Evolutionary conservation across 1,140 invertebrate species (phyloP).

Genomic region (Araneus ventricosus): DNA sequence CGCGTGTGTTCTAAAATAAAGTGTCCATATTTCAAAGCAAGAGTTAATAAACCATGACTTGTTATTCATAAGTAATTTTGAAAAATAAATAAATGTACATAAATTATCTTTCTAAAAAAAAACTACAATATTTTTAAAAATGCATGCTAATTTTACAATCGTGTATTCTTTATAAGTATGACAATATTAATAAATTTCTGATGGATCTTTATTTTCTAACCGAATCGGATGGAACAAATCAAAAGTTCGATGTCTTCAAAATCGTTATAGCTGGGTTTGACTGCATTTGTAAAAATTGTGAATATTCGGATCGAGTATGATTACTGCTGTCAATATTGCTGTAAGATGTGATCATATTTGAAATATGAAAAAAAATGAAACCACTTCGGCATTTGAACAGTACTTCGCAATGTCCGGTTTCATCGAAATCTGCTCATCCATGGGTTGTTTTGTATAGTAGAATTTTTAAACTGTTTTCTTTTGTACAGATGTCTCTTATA

Average conservation of each 20-base stretch:
- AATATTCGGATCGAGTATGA: slow-evolving; percentile 6
- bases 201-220: too few relatives aligned
- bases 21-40: too few relatives aligned
- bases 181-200: too few relatives aligned
- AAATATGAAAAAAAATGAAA: not conserved
- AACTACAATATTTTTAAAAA: too few relatives aligned
- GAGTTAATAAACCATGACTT: too few relatives aligned
- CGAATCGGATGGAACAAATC: too few relatives aligned
- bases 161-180: too few relatives aligned
- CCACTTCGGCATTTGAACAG: slow-evolving; percentile 12
- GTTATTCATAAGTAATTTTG: too few relatives aligned
- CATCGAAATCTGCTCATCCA: slow-evolving; percentile 32
- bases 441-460: slow-evolving; percentile 62
- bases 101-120: too few relatives aligned
- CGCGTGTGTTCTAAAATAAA: too few relatives aligned
- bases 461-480: slow-evolving; percentile 19
- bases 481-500: slow-evolving; percentile 38
- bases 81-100: too few relatives aligned
- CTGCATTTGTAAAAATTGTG: not conserved
- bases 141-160: too few relatives aligned
- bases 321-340: not conserved
- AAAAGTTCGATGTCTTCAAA: not conserved
- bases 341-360: not conserved
- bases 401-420: slow-evolving; percentile 22
- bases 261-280: not conserved